Evolutionary conservation across 2,113 vertebrate species (phyloP).

Genomic region (Hemiprocne comata): DNA sequence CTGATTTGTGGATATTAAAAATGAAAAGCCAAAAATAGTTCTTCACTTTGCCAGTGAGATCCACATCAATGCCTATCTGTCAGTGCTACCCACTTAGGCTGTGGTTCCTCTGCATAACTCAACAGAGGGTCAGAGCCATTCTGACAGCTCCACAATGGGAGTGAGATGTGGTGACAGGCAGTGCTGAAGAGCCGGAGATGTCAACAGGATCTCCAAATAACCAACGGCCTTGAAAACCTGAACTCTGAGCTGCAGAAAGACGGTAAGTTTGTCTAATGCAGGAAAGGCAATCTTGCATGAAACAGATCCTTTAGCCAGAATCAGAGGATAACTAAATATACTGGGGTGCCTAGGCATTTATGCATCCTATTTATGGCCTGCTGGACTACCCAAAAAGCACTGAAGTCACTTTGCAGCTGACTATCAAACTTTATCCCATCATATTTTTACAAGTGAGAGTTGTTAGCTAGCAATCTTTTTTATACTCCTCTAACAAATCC

Average conservation of each 20-base stretch:
- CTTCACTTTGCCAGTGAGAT: not conserved
- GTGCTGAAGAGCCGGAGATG: not conserved
- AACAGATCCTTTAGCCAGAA: not conserved
- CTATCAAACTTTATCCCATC: not conserved
- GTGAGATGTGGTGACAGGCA: constrained; percentile 2
- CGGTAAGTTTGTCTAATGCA: not conserved
- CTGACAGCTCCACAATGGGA: constrained; percentile 51
- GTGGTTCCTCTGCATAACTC: not conserved
- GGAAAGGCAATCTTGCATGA: not conserved
- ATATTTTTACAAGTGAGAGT: not conserved
- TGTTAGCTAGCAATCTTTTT: not conserved
- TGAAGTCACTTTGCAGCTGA: not conserved
- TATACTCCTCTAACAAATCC: not conserved
- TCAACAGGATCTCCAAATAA: constrained; percentile 10
- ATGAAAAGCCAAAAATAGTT: constrained; percentile 21
- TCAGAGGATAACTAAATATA: not conserved
- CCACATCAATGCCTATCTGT: constrained; percentile 33
- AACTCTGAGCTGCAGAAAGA: not conserved
- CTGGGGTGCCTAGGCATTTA: not conserved
- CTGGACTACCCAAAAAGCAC: not conserved
- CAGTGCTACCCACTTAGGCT: constrained; percentile 46
- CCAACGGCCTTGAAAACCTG: not conserved
- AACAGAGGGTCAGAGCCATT: constrained; percentile 29
- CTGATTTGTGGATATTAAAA: constrained; percentile 39
- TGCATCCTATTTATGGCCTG: not conserved